These are phyloP conservation scores for Synanthedon vespiformis DNA, from an alignment of 2,888 invertebrate species.

Conservation along the genomic window DNA sequence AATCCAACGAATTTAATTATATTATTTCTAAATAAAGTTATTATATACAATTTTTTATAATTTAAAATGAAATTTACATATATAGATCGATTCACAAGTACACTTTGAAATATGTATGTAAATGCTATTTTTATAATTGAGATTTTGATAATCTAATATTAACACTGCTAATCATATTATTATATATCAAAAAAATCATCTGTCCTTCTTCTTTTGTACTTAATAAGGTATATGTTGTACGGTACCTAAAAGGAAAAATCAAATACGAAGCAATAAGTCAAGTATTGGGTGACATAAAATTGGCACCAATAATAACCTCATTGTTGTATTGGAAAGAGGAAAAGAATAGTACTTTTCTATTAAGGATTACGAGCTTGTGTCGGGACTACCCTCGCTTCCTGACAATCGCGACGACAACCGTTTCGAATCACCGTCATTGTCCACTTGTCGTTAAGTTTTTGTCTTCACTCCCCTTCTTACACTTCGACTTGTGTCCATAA, in stretches of 20 bases:
- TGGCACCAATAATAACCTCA: not conserved
- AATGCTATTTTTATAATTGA: too few species aligned
- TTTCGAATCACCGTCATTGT: constrained; percentile 63
- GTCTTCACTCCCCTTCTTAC: constrained; percentile 50
- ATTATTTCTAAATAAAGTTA: too few species aligned
- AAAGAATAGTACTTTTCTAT: constrained; percentile 21
- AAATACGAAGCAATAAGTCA: not conserved
- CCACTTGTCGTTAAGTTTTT: constrained; percentile 70
- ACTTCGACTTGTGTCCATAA: constrained; percentile 32
- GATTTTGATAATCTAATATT: too few species aligned
- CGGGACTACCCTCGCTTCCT: constrained; percentile 23
- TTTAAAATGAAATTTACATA: too few species aligned
- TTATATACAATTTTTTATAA: too few species aligned
- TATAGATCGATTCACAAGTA: too few species aligned
- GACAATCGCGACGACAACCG: constrained; percentile 56
- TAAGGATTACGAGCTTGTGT: constrained; percentile 34
- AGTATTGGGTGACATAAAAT: not conserved
- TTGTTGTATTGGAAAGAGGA: constrained; percentile 7
- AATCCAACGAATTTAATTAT: too few species aligned
- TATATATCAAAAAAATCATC: not conserved
- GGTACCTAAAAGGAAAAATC: not conserved
- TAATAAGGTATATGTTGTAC: too few species aligned
- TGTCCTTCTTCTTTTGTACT: too few species aligned
- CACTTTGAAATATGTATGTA: too few species aligned
- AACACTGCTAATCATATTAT: too few species aligned